Percentiles rank a stretch among this genome's conserved stretches.
These are phyloP conservation scores for Calephelis virginiensis DNA, from an alignment of 1,140 invertebrate genomes.

Conservation along the genomic window DNA sequence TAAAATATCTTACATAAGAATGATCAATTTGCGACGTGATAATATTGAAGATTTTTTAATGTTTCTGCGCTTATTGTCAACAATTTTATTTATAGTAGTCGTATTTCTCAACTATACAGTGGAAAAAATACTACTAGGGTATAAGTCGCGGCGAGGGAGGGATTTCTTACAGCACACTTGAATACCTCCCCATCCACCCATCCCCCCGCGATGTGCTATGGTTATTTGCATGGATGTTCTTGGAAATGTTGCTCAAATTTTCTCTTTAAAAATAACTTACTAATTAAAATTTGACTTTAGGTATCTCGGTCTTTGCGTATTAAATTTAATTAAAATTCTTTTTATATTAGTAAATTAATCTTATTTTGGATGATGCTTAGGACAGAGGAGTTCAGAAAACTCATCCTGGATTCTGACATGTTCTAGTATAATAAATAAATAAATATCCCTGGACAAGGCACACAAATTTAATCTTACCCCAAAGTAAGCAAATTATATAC, in stretches of 20 bases:
- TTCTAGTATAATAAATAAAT: too few species aligned
- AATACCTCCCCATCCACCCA: slow-evolving; percentile 47
- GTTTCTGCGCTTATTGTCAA: slow-evolving; percentile 26
- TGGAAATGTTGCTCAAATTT: slow-evolving; percentile 32
- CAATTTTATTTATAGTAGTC: slow-evolving; percentile 41
- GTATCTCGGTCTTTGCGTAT: not conserved
- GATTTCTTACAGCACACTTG: slow-evolving; percentile 58
- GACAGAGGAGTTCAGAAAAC: too few species aligned
- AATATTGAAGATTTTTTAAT: too few species aligned
- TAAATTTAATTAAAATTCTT: too few species aligned
- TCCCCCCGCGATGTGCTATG: slow-evolving; percentile 51
- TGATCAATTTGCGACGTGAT: too few species aligned
- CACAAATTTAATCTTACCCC: too few species aligned
- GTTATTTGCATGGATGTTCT: slow-evolving; percentile 69
- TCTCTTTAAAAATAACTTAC: slow-evolving; percentile 16
- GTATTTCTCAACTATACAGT: slow-evolving; percentile 49
- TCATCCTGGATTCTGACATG: too few species aligned
- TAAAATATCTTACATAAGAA: too few species aligned
- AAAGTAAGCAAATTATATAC: too few species aligned
- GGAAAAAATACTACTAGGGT: slow-evolving; percentile 67
- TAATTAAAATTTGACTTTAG: not conserved
- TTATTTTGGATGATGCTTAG: too few species aligned
- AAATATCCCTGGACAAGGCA: too few species aligned
- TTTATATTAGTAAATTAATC: too few species aligned
- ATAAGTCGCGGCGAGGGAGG: slow-evolving; percentile 58